Conservation (phyloP, 2,888 invertebrate species). For the Hemistola chrysoprasaria region DNA sequence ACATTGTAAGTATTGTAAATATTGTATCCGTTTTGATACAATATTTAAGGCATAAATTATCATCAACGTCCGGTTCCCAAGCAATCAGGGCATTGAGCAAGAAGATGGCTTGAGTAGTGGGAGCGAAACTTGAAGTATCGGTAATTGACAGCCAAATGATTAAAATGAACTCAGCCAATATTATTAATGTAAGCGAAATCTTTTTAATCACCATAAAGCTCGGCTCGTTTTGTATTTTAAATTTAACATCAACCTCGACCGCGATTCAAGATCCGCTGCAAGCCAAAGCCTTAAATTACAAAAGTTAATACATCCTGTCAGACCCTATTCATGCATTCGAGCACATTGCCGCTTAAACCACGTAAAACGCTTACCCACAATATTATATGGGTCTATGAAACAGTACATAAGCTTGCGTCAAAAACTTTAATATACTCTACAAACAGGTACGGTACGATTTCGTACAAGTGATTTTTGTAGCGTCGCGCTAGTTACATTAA, state of each 20-base stretch:
- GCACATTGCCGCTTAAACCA: conserved; percentile 37
- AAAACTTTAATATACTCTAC: too few relatives aligned
- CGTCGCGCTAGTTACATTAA: too few relatives aligned
- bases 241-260: conserved; percentile 32
- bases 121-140: too few relatives aligned
- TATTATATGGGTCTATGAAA: not conserved
- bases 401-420: conserved; percentile 5
- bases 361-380: conserved; percentile 34
- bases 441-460: too few relatives aligned
- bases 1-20: too few relatives aligned
- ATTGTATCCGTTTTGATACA: too few relatives aligned
- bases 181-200: conserved; percentile 13
- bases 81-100: too few relatives aligned
- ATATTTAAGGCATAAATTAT: too few relatives aligned
- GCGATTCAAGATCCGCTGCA: conserved; percentile 31
- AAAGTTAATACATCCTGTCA: conserved; percentile 50
- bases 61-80: too few relatives aligned
- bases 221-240: conserved; percentile 19
- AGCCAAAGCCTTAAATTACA: conserved; percentile 42
- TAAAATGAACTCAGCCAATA: not conserved
- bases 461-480: too few relatives aligned
- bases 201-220: conserved; percentile 17
- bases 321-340: conserved; percentile 50
- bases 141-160: not conserved
- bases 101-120: too few relatives aligned